These are phyloP conservation scores for Zapus hudsonius DNA, from an alignment of 2,113 vertebrate genomes.

Conservation along the genomic window DNA sequence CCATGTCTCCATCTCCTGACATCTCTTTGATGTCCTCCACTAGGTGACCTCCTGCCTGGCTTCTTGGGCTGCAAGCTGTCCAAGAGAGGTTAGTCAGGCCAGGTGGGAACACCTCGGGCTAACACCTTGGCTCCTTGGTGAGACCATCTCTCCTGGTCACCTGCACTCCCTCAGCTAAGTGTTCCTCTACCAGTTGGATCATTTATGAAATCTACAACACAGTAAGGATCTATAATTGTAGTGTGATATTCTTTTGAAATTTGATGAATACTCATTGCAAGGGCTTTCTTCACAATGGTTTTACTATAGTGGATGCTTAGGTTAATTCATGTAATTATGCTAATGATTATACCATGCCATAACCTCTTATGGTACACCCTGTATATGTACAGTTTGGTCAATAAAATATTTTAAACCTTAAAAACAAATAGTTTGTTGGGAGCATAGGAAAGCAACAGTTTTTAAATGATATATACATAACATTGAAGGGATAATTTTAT, in stretches of 20 bases:
- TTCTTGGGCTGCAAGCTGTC: too few species aligned
- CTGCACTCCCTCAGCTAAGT: background rate
- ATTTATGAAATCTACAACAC: background rate
- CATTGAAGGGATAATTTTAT: background rate
- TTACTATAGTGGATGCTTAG: background rate
- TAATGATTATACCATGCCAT: background rate
- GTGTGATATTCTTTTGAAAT: background rate
- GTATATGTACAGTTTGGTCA: background rate
- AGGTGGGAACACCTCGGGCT: too few species aligned
- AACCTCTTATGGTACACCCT: background rate
- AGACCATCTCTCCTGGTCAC: too few species aligned
- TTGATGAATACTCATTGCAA: background rate
- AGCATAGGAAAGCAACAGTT: background rate
- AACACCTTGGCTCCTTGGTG: too few species aligned
- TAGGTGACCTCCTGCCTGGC: too few species aligned
- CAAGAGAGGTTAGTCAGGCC: too few species aligned
- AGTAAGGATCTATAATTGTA: background rate
- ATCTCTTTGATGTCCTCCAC: too few species aligned
- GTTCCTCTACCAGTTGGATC: too few species aligned
- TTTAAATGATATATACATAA: slow-evolving; percentile 4
- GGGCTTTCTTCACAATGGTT: background rate
- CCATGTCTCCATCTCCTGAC: too few species aligned
- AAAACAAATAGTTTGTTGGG: background rate
- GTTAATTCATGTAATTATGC: background rate
- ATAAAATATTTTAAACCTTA: background rate